phyloP scores from a whole-genome alignment of 1,140 invertebrate genomes.

The Euglossa dilemma region DNA sequence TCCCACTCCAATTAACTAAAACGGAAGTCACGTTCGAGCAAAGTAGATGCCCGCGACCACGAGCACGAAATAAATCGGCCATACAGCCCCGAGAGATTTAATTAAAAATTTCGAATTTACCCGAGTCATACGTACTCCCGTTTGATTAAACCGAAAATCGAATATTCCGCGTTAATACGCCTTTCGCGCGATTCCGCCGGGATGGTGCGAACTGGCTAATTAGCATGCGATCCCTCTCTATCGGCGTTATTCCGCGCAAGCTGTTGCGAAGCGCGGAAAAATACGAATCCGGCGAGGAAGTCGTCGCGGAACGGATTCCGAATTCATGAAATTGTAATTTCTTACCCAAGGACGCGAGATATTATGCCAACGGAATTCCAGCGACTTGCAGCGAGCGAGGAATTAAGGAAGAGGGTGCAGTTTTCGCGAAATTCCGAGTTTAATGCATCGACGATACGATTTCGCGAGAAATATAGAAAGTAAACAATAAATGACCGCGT shows the following conservation, averaged over 20 bases:
- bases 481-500: neutral
- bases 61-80: neutral
- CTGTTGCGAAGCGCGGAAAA: neutral
- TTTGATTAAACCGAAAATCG: too few relatives aligned
- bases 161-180: too few relatives aligned
- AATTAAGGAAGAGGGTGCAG: neutral
- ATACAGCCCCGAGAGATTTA: neutral
- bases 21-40: neutral
- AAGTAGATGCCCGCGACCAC: too few relatives aligned
- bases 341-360: neutral
- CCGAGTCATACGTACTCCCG: too few relatives aligned
- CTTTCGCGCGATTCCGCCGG: neutral
- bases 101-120: neutral
- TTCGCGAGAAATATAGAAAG: neutral
- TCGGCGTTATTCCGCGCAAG: neutral
- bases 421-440: neutral
- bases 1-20: neutral
- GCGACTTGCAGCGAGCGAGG: neutral
- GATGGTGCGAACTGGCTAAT: neutral
- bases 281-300: neutral
- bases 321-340: constrained; percentile 47
- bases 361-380: constrained; percentile 19
- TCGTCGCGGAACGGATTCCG: neutral
- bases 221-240: neutral
- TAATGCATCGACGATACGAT: neutral